These are phyloP conservation scores for Eupithecia dodoneata DNA, from an alignment of 2,888 invertebrate species.

Conservation along the genomic window DNA sequence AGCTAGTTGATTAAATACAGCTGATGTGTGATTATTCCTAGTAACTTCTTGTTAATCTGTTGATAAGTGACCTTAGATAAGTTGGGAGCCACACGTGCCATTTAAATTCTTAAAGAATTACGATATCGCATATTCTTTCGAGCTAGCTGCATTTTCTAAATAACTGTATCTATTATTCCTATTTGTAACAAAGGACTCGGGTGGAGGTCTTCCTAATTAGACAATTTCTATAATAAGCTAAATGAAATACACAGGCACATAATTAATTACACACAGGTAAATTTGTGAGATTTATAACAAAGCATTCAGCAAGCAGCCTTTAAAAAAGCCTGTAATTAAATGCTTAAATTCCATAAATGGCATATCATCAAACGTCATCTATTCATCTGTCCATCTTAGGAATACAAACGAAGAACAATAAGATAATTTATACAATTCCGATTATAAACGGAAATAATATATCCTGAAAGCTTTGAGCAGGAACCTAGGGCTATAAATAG, in stretches of 20 bases:
- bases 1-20: conserved; percentile 27
- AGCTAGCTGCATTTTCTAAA: conserved; percentile 20
- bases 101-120: conserved; percentile 30
- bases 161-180: conserved; percentile 16
- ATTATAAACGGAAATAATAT: conserved; percentile 31
- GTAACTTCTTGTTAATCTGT: conserved; percentile 14
- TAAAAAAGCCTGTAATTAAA: neutral
- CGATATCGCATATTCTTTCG: conserved; percentile 19
- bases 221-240: neutral
- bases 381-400: conserved; percentile 21
- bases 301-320: neutral
- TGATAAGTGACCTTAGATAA: conserved; percentile 3
- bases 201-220: neutral
- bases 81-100: conserved; percentile 30
- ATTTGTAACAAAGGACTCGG: neutral
- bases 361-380: neutral
- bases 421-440: conserved; percentile 27
- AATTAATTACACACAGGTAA: neutral
- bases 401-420: conserved; percentile 26
- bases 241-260: neutral
- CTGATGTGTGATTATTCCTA: conserved; percentile 15
- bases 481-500: conserved; percentile 59
- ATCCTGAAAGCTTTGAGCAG: conserved; percentile 44
- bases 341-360: conserved; percentile 1
- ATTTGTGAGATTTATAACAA: neutral